A percentile compares a stretch with the other conserved stretches of the same genome.
Evolutionary conservation across 2,113 vertebrate genomes (phyloP).

Genomic region (Tragelaphus imberbis): DNA sequence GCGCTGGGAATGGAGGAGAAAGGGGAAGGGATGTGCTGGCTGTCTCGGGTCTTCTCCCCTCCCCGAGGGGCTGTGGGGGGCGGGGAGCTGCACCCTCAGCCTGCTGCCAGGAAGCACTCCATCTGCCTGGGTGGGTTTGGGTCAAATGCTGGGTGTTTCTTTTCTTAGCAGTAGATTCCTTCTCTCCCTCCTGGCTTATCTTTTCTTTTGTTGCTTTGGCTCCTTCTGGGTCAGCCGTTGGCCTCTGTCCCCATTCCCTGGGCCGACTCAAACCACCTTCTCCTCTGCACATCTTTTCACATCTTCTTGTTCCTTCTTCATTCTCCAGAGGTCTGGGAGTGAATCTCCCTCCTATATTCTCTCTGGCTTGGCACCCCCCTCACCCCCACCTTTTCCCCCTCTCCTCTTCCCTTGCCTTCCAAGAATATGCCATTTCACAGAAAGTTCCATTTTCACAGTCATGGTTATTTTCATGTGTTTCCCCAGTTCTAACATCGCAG

Average conservation of each 20-base stretch:
- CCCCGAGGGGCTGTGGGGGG: neutral
- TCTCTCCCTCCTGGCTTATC: neutral
- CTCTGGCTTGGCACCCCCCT: neutral
- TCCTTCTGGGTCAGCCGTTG: neutral
- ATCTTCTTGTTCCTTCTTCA: no score
- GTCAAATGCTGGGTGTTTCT: neutral
- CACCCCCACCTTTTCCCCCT: neutral
- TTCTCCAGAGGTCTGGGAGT: neutral
- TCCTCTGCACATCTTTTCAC: neutral
- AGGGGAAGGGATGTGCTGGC: neutral
- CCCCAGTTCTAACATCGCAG: neutral
- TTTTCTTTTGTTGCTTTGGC: neutral
- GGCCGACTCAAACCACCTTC: neutral
- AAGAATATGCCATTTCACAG: constrained; percentile 59
- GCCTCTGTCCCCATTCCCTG: neutral
- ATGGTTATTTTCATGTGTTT: constrained; percentile 24
- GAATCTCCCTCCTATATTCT: neutral
- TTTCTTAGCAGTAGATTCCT: neutral
- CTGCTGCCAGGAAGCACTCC: neutral
- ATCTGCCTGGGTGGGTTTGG: neutral
- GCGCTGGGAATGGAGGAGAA: neutral
- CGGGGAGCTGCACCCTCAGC: neutral
- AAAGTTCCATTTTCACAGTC: constrained; percentile 43
- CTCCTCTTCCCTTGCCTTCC: neutral
- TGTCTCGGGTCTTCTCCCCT: accelerated